phyloP scores from a whole-genome alignment of 2,113 vertebrate species.

The Tympanuchus pallidicinctus region DNA sequence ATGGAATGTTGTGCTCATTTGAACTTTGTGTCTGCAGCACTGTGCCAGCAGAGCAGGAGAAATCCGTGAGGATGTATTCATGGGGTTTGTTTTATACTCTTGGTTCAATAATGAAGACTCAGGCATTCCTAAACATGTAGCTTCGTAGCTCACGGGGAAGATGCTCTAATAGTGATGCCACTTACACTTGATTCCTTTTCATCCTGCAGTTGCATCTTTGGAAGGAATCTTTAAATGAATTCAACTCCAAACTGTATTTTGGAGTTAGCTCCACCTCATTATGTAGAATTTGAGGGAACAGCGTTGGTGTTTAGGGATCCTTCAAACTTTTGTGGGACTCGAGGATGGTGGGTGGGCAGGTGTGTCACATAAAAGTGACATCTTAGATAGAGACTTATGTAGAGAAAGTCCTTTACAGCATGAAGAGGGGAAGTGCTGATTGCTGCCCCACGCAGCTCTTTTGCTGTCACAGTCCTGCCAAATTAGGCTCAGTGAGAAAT shows the following conservation, averaged over 20 bases:
- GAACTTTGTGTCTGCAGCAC: background rate
- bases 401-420: background rate
- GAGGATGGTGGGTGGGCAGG: background rate
- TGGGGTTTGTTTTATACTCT: background rate
- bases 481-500: background rate
- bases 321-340: background rate
- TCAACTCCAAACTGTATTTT: background rate
- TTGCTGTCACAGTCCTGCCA: background rate
- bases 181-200: rapidly evolving
- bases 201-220: background rate
- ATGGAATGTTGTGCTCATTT: background rate
- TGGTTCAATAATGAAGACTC: background rate
- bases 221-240: background rate
- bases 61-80: background rate
- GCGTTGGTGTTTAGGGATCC: background rate
- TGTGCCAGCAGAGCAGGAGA: background rate
- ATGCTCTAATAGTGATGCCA: background rate
- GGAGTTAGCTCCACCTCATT: background rate
- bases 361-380: background rate
- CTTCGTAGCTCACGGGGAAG: background rate
- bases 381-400: background rate
- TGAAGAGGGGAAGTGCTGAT: background rate
- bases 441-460: background rate
- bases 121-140: rapidly evolving
- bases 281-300: background rate